Conservation (phyloP, 35 echinoderm and acorn worm species). For the Ptychodera flava region DNA sequence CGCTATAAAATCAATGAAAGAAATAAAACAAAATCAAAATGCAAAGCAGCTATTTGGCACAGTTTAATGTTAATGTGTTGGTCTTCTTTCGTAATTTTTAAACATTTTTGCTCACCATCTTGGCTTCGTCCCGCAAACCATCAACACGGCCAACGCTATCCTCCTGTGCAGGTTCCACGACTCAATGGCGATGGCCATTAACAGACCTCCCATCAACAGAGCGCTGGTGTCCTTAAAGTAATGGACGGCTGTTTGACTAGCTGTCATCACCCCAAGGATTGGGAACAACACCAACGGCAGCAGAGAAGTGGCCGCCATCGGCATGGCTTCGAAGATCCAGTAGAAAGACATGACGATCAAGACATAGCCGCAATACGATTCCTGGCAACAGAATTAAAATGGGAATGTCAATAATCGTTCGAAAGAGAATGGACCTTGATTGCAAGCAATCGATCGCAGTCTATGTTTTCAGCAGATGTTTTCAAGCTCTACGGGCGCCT, state of each 20-base stretch:
- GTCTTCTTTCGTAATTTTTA: not conserved
- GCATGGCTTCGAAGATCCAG: slow-evolving; percentile 67
- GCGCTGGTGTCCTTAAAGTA: slow-evolving; percentile 89
- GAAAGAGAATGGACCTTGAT: too few relatives aligned
- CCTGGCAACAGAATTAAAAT: slow-evolving; percentile 21
- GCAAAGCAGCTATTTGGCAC: too few relatives aligned
- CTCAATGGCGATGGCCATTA: slow-evolving; percentile 79
- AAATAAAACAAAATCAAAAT: too few relatives aligned
- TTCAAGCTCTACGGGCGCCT: too few relatives aligned
- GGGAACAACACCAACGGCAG: slow-evolving; percentile 64
- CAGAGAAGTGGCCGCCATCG: slow-evolving; percentile 59
- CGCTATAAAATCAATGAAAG: too few relatives aligned
- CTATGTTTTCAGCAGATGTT: too few relatives aligned
- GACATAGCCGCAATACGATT: slow-evolving; percentile 64
- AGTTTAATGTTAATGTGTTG: too few relatives aligned
- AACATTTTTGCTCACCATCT: slow-evolving; percentile 52
- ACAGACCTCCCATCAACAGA: slow-evolving; percentile 71
- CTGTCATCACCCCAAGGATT: slow-evolving; percentile 52
- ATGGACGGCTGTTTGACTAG: slow-evolving; percentile 63
- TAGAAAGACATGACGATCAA: slow-evolving; percentile 72
- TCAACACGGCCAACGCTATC: slow-evolving; percentile 63
- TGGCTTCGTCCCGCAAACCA: slow-evolving; percentile 54
- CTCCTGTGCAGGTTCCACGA: slow-evolving; percentile 77
- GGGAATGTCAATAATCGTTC: not conserved
- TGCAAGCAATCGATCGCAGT: too few relatives aligned